Conservation (phyloP, 2,888 invertebrate genomes). For the Bellardia pandia region DNA sequence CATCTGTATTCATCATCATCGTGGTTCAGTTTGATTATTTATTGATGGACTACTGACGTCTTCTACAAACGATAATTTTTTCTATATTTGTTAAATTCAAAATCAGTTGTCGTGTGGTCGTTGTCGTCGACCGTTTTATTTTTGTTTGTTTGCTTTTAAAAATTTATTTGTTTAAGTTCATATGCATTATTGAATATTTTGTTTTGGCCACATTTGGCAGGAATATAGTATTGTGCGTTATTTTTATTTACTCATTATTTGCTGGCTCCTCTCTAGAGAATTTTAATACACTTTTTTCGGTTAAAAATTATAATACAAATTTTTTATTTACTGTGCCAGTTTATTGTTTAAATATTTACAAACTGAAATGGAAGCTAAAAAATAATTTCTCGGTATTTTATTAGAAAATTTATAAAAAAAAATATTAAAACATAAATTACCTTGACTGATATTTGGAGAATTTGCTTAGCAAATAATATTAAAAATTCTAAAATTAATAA, state of each 20-base stretch:
- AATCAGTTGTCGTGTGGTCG: conserved; percentile 27
- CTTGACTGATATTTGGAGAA: conserved; percentile 62
- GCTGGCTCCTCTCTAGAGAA: conserved; percentile 34
- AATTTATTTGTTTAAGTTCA: conserved; percentile 28
- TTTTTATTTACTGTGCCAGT: conserved; percentile 31
- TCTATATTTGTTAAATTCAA: conserved; percentile 21
- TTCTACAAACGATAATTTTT: conserved; percentile 32
- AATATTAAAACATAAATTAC: conserved; percentile 11
- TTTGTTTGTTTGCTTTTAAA: conserved; percentile 30
- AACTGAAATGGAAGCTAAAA: conserved; percentile 42
- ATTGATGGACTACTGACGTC: conserved; percentile 69
- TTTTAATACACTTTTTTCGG: conserved; percentile 35
- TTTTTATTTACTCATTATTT: conserved; percentile 44
- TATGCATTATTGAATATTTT: conserved; percentile 50
- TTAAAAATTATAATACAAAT: conserved; percentile 13
- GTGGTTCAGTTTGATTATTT: conserved; percentile 60
- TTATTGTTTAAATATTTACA: conserved; percentile 59
- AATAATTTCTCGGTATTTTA: conserved; percentile 14
- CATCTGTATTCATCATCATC: conserved; percentile 33
- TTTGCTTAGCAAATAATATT: conserved; percentile 13
- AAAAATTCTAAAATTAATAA: not conserved
- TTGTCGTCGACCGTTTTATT: conserved; percentile 5
- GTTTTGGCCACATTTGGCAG: conserved; percentile 52
- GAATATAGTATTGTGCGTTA: conserved; percentile 51
- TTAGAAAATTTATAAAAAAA: conserved; percentile 1